phyloP scores from a whole-genome alignment of 2,797 vertebrate species.

The Euthynnus affinis region DNA sequence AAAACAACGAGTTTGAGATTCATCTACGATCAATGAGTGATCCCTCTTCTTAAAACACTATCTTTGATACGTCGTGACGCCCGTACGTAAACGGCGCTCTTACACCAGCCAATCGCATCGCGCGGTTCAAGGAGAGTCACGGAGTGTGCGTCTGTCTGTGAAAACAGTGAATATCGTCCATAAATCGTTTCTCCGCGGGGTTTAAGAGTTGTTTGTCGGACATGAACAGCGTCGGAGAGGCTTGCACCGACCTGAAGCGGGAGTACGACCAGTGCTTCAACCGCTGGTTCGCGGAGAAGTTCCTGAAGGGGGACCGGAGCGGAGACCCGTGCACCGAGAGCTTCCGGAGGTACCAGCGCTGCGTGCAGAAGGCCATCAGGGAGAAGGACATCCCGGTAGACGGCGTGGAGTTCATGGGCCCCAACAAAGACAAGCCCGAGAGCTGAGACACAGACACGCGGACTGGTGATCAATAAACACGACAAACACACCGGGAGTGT shows the following conservation, averaged over 20 bases:
- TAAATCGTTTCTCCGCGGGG: background rate
- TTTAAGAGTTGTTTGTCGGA: background rate
- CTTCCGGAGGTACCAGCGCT: constrained; percentile 93
- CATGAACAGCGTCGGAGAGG: constrained; percentile 98
- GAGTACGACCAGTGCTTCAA: constrained; percentile 99
- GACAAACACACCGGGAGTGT: background rate
- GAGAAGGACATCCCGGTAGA: constrained; percentile 98
- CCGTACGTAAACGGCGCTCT: background rate
- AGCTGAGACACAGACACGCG: constrained; percentile 73
- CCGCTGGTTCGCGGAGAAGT: constrained; percentile 98
- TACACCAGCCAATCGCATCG: constrained; percentile 43
- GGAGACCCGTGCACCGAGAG: constrained; percentile 94
- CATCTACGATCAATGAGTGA: background rate
- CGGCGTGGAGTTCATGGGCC: constrained; percentile 96
- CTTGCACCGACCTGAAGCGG: constrained; percentile 95
- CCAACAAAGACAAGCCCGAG: constrained; percentile 91
- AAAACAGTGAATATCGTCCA: background rate
- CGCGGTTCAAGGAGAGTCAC: constrained; percentile 28
- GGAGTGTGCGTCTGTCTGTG: background rate
- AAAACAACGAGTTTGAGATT: too few relatives aligned
- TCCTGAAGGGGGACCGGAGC: constrained; percentile 93
- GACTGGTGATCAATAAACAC: too few relatives aligned
- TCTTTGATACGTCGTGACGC: constrained; percentile 20
- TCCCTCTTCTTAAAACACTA: fast-evolving
- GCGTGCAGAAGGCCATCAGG: constrained; percentile 96